These are phyloP conservation scores for Archocentrus centrarchus DNA, from an alignment of 2,113 vertebrate genomes.

Conservation along the genomic window DNA sequence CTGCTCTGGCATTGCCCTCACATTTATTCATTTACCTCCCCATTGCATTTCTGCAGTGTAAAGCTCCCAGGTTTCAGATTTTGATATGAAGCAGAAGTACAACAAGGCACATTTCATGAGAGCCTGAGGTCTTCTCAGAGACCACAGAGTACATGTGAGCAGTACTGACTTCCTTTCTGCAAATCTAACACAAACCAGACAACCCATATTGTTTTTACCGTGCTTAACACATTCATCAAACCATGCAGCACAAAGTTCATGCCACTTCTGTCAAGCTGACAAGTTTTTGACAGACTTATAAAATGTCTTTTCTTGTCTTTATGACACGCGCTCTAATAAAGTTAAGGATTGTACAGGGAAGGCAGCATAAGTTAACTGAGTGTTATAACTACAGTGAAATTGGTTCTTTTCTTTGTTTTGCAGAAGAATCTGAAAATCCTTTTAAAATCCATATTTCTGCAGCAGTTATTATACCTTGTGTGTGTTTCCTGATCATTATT, in stretches of 20 bases:
- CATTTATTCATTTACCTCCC: no score
- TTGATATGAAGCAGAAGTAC: not conserved
- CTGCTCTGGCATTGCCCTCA: not conserved
- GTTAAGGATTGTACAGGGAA: no score
- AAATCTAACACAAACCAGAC: not conserved
- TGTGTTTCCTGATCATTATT: conserved; percentile 15
- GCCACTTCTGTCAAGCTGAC: no score
- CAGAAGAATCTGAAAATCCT: not conserved
- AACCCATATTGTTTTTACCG: not conserved
- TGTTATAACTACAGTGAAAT: not conserved
- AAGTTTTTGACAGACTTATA: no score
- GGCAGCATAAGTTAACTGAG: no score
- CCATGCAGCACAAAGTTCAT: no score
- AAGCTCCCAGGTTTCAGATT: not conserved
- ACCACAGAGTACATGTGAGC: not conserved
- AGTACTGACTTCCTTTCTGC: not conserved
- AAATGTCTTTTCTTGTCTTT: no score
- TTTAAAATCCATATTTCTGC: rapidly evolving
- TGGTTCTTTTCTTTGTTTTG: not conserved
- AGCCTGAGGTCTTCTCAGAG: not conserved
- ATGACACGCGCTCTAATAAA: no score
- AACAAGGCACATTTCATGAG: not conserved
- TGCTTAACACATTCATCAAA: no score
- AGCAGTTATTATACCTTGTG: not conserved
- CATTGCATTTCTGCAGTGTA: not conserved